Evolutionary conservation across 2,888 invertebrate species (phyloP).

Genomic region (Amphiduros pacificus): DNA sequence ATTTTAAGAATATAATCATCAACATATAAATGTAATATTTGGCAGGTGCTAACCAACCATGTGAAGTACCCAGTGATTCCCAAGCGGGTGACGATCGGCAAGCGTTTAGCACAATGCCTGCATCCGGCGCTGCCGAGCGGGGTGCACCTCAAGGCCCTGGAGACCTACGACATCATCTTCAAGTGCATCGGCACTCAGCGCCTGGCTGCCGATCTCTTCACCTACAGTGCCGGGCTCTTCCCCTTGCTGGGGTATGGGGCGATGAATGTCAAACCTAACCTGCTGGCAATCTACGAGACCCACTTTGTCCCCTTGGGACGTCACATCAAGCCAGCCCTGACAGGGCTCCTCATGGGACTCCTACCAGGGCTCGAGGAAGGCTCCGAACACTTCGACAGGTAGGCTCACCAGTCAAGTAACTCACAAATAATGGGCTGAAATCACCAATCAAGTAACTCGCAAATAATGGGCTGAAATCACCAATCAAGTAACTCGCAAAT

Average conservation of each 20-base stretch:
- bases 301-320: conserved; percentile 83
- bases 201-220: conserved; percentile 79
- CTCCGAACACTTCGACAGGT: conserved; percentile 79
- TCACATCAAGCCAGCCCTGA: conserved; percentile 76
- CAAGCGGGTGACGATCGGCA: conserved; percentile 82
- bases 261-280: conserved; percentile 82
- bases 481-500: too few relatives aligned
- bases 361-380: conserved; percentile 86
- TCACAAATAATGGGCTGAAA: too few relatives aligned
- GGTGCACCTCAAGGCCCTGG: conserved; percentile 86
- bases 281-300: conserved; percentile 81
- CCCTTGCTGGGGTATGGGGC: conserved; percentile 86
- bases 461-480: too few relatives aligned
- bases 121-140: conserved; percentile 89
- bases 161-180: conserved; percentile 89
- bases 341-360: conserved; percentile 85
- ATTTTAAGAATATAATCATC: too few relatives aligned
- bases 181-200: conserved; percentile 80
- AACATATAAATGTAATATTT: too few relatives aligned
- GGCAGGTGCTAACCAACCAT: conserved; percentile 75
- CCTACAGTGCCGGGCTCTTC: conserved; percentile 78
- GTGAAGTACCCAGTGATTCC: conserved; percentile 85
- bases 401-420: too few relatives aligned
- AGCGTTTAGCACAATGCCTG: conserved; percentile 89
- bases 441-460: too few relatives aligned